Conservation (phyloP, 2,888 invertebrate genomes). For the Sinodicranocentrus sp. region DNA sequence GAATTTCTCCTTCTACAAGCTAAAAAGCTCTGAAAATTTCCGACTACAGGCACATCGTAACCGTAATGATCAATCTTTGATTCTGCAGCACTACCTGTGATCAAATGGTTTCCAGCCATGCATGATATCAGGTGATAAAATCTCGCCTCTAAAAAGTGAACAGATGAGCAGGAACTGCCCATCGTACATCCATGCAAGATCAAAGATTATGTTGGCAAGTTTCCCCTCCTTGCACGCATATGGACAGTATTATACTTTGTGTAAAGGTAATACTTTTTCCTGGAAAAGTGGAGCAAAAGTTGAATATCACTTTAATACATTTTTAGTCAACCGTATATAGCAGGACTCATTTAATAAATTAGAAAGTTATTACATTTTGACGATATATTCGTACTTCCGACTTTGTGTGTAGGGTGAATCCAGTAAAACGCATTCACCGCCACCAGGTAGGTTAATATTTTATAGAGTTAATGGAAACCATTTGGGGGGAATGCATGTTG, state of each 20-base stretch:
- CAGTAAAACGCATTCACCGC: not conserved
- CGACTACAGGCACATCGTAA: no score
- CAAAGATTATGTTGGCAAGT: not conserved
- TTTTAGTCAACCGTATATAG: constrained; percentile 44
- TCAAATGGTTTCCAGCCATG: constrained; percentile 33
- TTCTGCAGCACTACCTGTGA: constrained; percentile 33
- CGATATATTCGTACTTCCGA: not conserved
- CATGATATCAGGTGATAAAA: constrained; percentile 70
- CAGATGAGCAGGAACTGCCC: constrained; percentile 67
- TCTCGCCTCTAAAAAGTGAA: constrained; percentile 61
- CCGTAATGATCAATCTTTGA: not conserved
- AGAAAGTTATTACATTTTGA: constrained; percentile 48
- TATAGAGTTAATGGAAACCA: constrained; percentile 15
- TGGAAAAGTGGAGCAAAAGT: not conserved
- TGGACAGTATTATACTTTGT: no score
- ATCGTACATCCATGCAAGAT: constrained; percentile 52
- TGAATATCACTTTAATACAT: constrained; percentile 60
- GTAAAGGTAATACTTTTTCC: no score
- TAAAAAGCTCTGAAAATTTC: no score
- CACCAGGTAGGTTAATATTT: constrained; percentile 23
- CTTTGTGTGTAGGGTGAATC: no score
- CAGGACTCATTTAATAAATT: constrained; percentile 62
- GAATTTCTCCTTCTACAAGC: no score
- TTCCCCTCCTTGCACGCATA: constrained; percentile 9
- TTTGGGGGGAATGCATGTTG: not conserved